These are phyloP conservation scores for Wasmannia auropunctata DNA, from an alignment of 1,140 invertebrate species.

Conservation along the genomic window DNA sequence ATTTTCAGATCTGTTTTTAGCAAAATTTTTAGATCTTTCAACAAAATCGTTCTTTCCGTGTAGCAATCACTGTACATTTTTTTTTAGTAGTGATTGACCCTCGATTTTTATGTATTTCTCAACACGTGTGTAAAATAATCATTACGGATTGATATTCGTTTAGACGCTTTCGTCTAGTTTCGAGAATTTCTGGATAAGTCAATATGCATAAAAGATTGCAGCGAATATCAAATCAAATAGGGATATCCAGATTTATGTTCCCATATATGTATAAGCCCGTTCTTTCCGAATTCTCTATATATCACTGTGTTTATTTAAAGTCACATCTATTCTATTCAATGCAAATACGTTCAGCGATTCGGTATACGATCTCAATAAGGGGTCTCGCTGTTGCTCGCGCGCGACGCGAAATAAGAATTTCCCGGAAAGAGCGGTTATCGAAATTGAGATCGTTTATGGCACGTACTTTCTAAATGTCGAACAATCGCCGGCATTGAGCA, in stretches of 20 bases:
- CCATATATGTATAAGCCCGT: not conserved
- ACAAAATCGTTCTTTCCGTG: no score
- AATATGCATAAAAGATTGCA: not conserved
- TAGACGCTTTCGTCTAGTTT: not conserved
- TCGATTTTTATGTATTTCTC: not conserved
- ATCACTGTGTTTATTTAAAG: slow-evolving; percentile 15
- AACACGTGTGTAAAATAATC: not conserved
- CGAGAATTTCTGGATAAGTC: not conserved
- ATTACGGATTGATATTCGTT: not conserved
- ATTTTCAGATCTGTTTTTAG: no score
- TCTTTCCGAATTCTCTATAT: not conserved
- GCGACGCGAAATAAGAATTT: slow-evolving; percentile 31
- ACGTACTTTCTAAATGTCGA: slow-evolving; percentile 38
- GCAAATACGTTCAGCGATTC: slow-evolving; percentile 46
- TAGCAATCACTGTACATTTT: no score
- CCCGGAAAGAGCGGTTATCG: slow-evolving; percentile 47
- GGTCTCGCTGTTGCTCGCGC: not conserved
- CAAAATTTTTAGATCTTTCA: no score
- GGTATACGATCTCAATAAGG: slow-evolving; percentile 47
- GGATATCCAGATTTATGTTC: not conserved
- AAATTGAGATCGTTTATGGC: slow-evolving; percentile 63
- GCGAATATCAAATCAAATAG: not conserved
- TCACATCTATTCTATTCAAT: slow-evolving; percentile 38
- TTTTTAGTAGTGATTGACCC: no score
- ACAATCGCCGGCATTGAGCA: slow-evolving; percentile 66